phyloP scores from a whole-genome alignment of 2,113 vertebrate species.

The Sapajus apella region DNA sequence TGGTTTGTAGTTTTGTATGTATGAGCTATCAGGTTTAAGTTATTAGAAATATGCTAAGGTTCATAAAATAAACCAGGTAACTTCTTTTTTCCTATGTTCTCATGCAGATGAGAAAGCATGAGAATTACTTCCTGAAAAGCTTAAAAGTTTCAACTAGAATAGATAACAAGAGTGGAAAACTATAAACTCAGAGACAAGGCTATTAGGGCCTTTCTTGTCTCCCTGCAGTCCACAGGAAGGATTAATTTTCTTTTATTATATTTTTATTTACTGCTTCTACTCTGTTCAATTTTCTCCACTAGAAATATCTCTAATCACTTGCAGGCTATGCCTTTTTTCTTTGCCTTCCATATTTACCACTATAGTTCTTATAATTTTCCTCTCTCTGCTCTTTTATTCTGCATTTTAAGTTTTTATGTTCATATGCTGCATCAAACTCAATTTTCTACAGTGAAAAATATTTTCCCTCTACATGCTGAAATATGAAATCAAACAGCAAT shows the following conservation, averaged over 20 bases:
- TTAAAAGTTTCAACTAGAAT: not conserved
- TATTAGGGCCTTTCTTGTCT: not conserved
- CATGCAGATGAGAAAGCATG: not conserved
- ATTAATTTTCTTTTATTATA: not conserved
- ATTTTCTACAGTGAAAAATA: slow-evolving; percentile 21
- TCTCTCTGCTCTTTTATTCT: not conserved
- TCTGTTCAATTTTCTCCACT: slow-evolving; percentile 9
- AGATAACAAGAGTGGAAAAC: not conserved
- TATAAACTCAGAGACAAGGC: not conserved
- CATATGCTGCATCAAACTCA: not conserved
- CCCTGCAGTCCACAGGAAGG: not conserved
- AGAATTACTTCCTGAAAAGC: not conserved
- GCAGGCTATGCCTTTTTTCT: not conserved
- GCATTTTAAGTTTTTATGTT: slow-evolving; percentile 29
- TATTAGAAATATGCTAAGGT: not conserved
- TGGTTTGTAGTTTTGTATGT: not conserved
- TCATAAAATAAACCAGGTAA: slow-evolving; percentile 24
- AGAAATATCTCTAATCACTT: slow-evolving; percentile 3
- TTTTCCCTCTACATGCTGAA: not conserved
- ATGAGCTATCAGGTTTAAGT: not conserved
- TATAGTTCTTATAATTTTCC: not conserved
- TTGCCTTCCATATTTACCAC: not conserved
- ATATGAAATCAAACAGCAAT: slow-evolving; percentile 1
- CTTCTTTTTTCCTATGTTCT: slow-evolving; percentile 6
- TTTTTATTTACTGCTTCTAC: slow-evolving; percentile 31